Evolutionary conservation across 2,888 invertebrate genomes (phyloP).

Genomic region (Epistrophe eligans): DNA sequence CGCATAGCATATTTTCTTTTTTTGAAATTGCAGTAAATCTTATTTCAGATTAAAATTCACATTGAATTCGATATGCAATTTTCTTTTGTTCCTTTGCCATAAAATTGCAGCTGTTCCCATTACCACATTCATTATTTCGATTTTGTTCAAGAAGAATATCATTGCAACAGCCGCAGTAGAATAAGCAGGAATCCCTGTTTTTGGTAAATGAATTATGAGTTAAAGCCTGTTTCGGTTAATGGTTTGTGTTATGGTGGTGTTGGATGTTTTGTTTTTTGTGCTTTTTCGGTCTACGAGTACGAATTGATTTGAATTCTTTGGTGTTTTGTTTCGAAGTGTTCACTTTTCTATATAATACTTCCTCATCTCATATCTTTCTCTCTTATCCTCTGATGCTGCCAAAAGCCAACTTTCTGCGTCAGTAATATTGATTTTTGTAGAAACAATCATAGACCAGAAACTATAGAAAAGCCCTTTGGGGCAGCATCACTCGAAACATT

Average conservation of each 20-base stretch:
- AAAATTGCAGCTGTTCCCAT: slow-evolving; percentile 36
- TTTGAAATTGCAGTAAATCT: neutral
- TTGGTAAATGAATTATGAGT: neutral
- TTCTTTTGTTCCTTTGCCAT: slow-evolving; percentile 23
- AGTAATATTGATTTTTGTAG: slow-evolving; percentile 57
- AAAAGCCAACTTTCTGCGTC: slow-evolving; percentile 51
- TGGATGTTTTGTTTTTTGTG: neutral
- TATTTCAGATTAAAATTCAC: neutral
- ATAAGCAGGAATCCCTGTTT: neutral
- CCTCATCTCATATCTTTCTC: neutral
- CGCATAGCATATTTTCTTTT: neutral
- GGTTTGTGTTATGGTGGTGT: neutral
- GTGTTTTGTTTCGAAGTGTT: slow-evolving; percentile 1
- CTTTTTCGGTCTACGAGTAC: slow-evolving; percentile 33
- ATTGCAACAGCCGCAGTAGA: neutral
- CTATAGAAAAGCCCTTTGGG: slow-evolving; percentile 25
- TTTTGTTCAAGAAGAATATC: slow-evolving; percentile 5
- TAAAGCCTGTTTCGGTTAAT: neutral
- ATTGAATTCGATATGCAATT: slow-evolving; percentile 23
- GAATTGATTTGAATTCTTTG: slow-evolving; percentile 63
- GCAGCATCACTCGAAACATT: slow-evolving; percentile 23
- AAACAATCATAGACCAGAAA: slow-evolving; percentile 24
- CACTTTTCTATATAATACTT: neutral
- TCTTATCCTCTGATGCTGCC: neutral
- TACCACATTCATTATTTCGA: slow-evolving; percentile 55